These are phyloP conservation scores for Apogon talboti DNA, from an alignment of 2,797 vertebrate species.

Conservation along the genomic window DNA sequence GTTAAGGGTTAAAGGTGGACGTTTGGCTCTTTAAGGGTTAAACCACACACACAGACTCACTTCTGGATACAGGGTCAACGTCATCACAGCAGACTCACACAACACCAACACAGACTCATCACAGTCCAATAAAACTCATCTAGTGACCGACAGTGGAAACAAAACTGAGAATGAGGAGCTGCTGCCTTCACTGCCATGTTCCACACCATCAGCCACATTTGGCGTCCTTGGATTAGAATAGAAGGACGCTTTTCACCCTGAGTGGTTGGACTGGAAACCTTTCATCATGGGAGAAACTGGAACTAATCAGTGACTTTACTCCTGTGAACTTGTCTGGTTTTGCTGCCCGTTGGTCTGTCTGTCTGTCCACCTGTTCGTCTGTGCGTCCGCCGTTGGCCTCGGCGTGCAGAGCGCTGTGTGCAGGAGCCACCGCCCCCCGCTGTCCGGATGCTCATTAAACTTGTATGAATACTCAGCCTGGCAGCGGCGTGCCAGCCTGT, in stretches of 20 bases:
- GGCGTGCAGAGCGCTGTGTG: slow-evolving; percentile 62
- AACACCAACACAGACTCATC: too few species aligned
- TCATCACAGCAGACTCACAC: too few species aligned
- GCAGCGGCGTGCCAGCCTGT: slow-evolving; percentile 70
- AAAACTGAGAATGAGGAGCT: too few species aligned
- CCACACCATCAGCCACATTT: too few species aligned
- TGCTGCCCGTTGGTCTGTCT: slow-evolving; percentile 58
- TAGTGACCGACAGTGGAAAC: too few species aligned
- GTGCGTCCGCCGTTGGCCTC: slow-evolving; percentile 48
- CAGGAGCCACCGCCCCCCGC: slow-evolving; percentile 73
- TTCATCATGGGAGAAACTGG: not conserved
- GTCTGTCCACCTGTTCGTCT: slow-evolving; percentile 40
- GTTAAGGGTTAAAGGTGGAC: too few species aligned
- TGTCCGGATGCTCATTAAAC: slow-evolving; percentile 84
- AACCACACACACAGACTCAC: too few species aligned
- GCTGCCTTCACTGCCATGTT: slow-evolving; percentile 17
- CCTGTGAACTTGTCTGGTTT: slow-evolving; percentile 28
- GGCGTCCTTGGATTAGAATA: slow-evolving; percentile 9
- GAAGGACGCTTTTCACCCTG: not conserved
- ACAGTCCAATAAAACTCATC: too few species aligned
- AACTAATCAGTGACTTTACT: slow-evolving; percentile 15
- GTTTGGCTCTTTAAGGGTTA: too few species aligned
- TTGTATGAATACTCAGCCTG: slow-evolving; percentile 82
- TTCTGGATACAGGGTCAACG: too few species aligned
- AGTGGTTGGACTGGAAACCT: not conserved